A percentile compares a stretch with the other conserved stretches of the same genome.
phyloP scores from a whole-genome alignment of 1,140 invertebrate genomes.

The Asbolus verrucosus region DNA sequence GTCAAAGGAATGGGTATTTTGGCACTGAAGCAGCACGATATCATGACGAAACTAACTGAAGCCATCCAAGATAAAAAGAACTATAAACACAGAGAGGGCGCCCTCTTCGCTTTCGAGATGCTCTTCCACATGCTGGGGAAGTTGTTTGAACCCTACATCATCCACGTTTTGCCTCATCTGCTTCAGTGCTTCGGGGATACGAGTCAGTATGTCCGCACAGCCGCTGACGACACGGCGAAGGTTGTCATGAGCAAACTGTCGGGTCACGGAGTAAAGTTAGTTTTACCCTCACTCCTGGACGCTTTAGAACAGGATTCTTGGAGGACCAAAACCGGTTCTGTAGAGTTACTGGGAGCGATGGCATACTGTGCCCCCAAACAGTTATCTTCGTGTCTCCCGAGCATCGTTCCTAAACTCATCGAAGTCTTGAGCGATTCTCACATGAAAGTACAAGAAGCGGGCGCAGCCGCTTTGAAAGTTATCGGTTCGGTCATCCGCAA shows the following conservation, averaged over 20 bases:
- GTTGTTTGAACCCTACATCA: constrained; percentile 98
- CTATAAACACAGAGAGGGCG: constrained; percentile 92
- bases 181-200: constrained; percentile 96
- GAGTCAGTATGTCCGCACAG: constrained; percentile 90
- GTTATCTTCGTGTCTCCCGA: constrained; percentile 96
- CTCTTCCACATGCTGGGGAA: constrained; percentile 94
- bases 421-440: constrained; percentile 98
- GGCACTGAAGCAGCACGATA: constrained; percentile 94
- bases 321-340: constrained; percentile 97
- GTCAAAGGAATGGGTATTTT: constrained; percentile 97
- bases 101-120: constrained; percentile 98
- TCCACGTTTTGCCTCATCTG: constrained; percentile 95
- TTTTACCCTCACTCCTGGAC: constrained; percentile 89
- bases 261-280: constrained; percentile 96
- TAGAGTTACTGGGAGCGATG: constrained; percentile 97
- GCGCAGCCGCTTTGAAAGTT: constrained; percentile 93
- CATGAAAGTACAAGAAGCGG: constrained; percentile 97
- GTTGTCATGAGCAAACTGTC: constrained; percentile 97
- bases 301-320: constrained; percentile 98
- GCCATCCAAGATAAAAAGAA: constrained; percentile 98
- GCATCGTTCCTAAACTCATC: constrained; percentile 98
- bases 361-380: constrained; percentile 99
- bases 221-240: constrained; percentile 94
- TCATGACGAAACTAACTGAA: constrained; percentile 93
- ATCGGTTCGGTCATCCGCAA: constrained; percentile 98